Percentiles rank a stretch among this genome's conserved stretches.
Conservation (phyloP, 2,113 vertebrate species). For the Pterocles gutturalis region DNA sequence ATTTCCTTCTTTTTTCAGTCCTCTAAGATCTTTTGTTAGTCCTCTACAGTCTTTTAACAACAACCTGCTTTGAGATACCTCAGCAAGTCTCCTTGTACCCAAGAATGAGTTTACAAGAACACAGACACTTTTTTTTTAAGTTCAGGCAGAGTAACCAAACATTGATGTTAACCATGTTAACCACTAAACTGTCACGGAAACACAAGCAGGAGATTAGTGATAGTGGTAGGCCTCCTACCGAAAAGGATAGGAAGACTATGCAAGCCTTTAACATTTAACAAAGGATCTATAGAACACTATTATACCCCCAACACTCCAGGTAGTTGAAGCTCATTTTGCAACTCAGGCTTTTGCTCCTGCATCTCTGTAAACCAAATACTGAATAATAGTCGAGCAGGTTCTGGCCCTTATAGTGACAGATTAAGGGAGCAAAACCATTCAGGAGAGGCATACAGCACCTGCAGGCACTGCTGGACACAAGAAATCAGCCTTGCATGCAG, state of each 20-base stretch:
- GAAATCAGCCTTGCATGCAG: neutral
- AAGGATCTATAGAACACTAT: neutral
- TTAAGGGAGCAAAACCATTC: neutral
- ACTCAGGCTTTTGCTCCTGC: neutral
- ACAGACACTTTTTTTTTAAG: neutral
- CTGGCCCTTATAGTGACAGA: neutral
- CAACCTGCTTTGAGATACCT: neutral
- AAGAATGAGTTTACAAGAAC: neutral
- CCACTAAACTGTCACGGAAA: neutral
- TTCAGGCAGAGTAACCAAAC: neutral
- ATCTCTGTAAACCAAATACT: neutral
- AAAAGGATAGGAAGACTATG: neutral
- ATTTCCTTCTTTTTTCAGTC: neutral
- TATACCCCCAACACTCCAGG: neutral
- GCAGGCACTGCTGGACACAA: neutral
- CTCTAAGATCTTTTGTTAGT: neutral
- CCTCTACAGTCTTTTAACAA: neutral
- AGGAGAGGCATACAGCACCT: neutral
- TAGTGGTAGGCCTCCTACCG: neutral
- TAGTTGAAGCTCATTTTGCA: neutral
- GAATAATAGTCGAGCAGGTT: neutral
- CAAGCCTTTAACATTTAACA: neutral
- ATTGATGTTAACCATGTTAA: neutral
- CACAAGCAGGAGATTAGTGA: neutral
- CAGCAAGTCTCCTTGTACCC: neutral